Evolutionary conservation across 2,888 invertebrate genomes (phyloP).

Genomic region (Eilema depressum): DNA sequence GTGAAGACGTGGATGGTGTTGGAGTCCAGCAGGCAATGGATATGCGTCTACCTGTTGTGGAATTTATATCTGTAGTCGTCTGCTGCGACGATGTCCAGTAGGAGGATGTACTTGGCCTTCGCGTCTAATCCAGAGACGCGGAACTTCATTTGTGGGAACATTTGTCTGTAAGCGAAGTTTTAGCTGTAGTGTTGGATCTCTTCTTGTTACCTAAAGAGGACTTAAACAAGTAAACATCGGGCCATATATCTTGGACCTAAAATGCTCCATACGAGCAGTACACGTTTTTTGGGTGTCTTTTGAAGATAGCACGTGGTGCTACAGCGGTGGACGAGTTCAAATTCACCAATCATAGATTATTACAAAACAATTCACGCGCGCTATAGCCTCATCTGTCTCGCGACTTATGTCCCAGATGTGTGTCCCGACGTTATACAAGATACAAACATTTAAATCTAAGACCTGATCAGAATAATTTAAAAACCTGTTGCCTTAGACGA

Average conservation of each 20-base stretch:
- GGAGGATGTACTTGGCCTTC: slow-evolving; percentile 99
- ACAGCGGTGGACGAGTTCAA: too few relatives aligned
- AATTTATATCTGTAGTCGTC: slow-evolving; percentile 99
- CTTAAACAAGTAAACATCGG: slow-evolving; percentile 11
- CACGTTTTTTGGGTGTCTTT: too few relatives aligned
- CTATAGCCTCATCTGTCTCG: too few relatives aligned
- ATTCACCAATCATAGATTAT: too few relatives aligned
- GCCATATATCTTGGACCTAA: too few relatives aligned
- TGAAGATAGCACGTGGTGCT: too few relatives aligned
- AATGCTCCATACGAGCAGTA: too few relatives aligned
- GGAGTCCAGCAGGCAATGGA: slow-evolving; percentile 67
- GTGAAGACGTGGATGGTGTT: slow-evolving; percentile 57
- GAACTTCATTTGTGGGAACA: slow-evolving; percentile 99
- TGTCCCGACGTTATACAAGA: too few relatives aligned
- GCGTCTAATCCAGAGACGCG: slow-evolving; percentile 99
- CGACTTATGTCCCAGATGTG: too few relatives aligned
- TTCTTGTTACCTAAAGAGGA: slow-evolving; percentile 15
- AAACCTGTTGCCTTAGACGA: neutral
- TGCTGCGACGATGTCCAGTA: slow-evolving; percentile 99
- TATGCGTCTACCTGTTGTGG: slow-evolving; percentile 93
- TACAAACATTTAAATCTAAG: slow-evolving; percentile 24
- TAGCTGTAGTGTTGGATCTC: slow-evolving; percentile 32
- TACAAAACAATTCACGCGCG: too few relatives aligned
- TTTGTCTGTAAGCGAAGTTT: slow-evolving; percentile 93
- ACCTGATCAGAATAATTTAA: slow-evolving; percentile 16